Evolutionary conservation across 2,113 vertebrate genomes (phyloP).

Genomic region (Oryzias melastigma): DNA sequence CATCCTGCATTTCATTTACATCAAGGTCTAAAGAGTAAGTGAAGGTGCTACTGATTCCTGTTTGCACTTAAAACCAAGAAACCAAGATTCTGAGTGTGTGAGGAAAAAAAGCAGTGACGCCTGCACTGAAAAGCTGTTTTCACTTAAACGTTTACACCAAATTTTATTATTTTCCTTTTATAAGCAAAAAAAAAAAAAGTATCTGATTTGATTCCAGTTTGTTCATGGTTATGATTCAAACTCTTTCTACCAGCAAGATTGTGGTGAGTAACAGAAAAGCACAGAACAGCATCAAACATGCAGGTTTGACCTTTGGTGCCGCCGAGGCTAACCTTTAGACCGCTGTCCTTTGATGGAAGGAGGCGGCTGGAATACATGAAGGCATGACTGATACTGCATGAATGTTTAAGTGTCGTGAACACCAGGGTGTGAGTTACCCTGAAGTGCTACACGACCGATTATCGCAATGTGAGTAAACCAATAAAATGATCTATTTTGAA

Average conservation of each 20-base stretch:
- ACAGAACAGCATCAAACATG: not conserved
- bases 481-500: conserved; percentile 69
- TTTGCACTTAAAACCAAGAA: conserved; percentile 5
- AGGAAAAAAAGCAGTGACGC: conserved; percentile 5
- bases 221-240: too few relatives aligned
- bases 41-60: conserved; percentile 36
- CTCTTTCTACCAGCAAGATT: too few relatives aligned
- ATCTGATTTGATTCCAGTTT: too few relatives aligned
- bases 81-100: conserved; percentile 10
- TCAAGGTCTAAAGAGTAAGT: conserved; percentile 12
- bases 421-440: conserved; percentile 22
- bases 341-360: conserved; percentile 11
- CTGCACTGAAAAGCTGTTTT: too few relatives aligned
- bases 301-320: conserved; percentile 18
- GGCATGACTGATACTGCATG: conserved; percentile 55
- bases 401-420: conserved; percentile 27
- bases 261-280: too few relatives aligned
- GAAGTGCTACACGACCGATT: conserved; percentile 35
- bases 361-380: conserved; percentile 11
- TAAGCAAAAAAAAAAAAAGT: too few relatives aligned
- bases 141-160: too few relatives aligned
- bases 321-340: conserved; percentile 17
- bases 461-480: conserved; percentile 41
- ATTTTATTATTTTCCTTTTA: too few relatives aligned
- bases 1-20: not conserved